These are phyloP conservation scores for Taeniopygia guttata DNA, from an alignment of 2,797 vertebrate species.

Conservation along the genomic window DNA sequence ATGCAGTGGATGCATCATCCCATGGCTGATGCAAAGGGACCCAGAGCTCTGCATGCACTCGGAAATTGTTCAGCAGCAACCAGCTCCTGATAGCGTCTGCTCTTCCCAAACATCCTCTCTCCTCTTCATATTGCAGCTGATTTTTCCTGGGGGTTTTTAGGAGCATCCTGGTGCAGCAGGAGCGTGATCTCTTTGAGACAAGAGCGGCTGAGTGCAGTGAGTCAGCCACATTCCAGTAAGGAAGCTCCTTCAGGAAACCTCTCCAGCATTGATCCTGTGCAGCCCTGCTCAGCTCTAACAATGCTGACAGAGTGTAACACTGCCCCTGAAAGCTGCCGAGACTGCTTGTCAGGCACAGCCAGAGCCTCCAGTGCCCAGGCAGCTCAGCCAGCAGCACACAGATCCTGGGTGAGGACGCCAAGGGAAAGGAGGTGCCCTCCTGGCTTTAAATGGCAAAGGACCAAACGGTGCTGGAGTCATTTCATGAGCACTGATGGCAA, in stretches of 20 bases:
- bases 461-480: background rate
- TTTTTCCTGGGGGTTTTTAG: background rate
- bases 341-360: background rate
- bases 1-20: background rate
- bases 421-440: slow-evolving; percentile 32
- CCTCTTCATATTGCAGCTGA: background rate
- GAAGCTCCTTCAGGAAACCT: slow-evolving; percentile 52
- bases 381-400: slow-evolving; percentile 27
- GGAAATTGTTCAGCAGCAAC: background rate
- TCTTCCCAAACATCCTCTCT: background rate
- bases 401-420: background rate
- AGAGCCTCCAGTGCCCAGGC: background rate
- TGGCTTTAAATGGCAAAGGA: background rate
- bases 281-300: slow-evolving; percentile 4
- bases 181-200: background rate
- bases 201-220: background rate
- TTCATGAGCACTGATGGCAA: background rate
- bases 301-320: slow-evolving; percentile 38
- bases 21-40: background rate
- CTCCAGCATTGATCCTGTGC: slow-evolving; percentile 17
- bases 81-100: accelerated
- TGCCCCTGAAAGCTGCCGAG: slow-evolving; percentile 33
- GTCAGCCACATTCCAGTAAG: slow-evolving; percentile 7
- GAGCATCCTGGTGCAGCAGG: background rate
- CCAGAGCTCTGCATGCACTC: background rate